Evolutionary conservation across 2,797 vertebrate species (phyloP), one percentile per base, ranked within the genome.

Genomic region (Microctenopoma stevenorrisi): DNA sequence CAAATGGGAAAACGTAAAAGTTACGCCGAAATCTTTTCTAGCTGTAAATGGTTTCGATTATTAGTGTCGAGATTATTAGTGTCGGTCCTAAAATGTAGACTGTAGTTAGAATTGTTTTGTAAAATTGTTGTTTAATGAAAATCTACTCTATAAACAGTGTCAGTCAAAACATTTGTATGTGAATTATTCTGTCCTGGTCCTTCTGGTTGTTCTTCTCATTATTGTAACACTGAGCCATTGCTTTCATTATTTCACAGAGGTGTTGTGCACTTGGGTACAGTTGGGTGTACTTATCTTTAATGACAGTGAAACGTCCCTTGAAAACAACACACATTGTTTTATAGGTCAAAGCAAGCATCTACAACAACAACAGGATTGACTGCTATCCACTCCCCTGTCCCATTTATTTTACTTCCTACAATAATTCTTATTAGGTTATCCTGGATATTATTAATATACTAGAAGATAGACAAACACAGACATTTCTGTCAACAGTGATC

Each of bases 281-380:
- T 85, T 77, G 52, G 77, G 77, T 53, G 72, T 61, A 69, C 78
- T 90, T 88, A 76, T 78, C 75, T 74, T 93, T 94, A 93, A 95
- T 84, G 83, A 86, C 90, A 90, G 86, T 84, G 82, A 91, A 91
- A 91, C 86, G 81, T 82, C 86, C 90, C 86, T 92, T 92, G 22
- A 89, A 92, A 92, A 79, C 86, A 68, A 76, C 85, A 64, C 93
- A 91, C 43, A 90, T 92, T 93, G 93, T 94, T 95, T 94, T 93
- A 94, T 90, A 59, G 85, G 88, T 84, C 91, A 94, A 94, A 94
- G 92, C 86, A 82, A 90, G 80, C 80, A 86, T 87, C 73, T 76
- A 58, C 66, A 74, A 46, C 79, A 83, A 86, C 89, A 88, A 91
- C 92, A 93, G 92, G 91, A 93, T 92, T 87, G 79, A 74, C 78